A percentile compares a stretch with the other conserved stretches of the same genome.
These are phyloP conservation scores for Gymnothorax reevesii DNA, from an alignment of 2,797 vertebrate genomes.

Conservation along the genomic window DNA sequence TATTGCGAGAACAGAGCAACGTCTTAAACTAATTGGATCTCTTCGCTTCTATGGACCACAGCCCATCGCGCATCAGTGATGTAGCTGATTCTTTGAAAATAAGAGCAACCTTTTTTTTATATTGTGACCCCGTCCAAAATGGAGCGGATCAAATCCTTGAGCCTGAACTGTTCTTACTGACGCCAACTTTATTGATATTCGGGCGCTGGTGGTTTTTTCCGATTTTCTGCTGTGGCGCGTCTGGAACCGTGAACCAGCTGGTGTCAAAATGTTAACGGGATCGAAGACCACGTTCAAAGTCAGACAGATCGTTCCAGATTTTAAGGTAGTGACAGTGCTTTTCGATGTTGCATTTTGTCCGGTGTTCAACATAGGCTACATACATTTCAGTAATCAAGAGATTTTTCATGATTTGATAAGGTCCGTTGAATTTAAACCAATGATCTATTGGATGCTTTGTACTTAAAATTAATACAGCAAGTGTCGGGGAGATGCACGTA, in stretches of 20 bases:
- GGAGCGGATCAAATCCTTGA: slow-evolving; percentile 24
- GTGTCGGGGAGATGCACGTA: background rate
- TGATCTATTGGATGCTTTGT: background rate
- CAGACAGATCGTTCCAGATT: slow-evolving; percentile 77
- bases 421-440: background rate
- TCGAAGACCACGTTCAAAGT: slow-evolving; percentile 85
- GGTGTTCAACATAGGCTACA: background rate
- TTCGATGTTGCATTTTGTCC: background rate
- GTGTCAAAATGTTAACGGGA: slow-evolving; percentile 73
- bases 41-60: slow-evolving; percentile 35
- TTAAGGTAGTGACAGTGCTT: slow-evolving; percentile 69
- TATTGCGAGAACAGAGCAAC: slow-evolving; percentile 11
- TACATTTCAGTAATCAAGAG: background rate
- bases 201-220: slow-evolving; percentile 7
- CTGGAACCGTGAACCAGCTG: slow-evolving; percentile 22
- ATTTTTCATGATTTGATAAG: background rate
- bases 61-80: slow-evolving; percentile 46
- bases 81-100: slow-evolving; percentile 30
- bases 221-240: background rate
- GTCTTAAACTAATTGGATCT: slow-evolving; percentile 10
- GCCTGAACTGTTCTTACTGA: background rate
- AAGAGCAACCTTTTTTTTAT: slow-evolving; percentile 1
- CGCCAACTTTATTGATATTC: slow-evolving; percentile 4
- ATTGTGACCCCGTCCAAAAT: slow-evolving; percentile 21
- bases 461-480: background rate